These are phyloP conservation scores for Tachina grossa DNA, from an alignment of 2,888 invertebrate species.

Conservation along the genomic window DNA sequence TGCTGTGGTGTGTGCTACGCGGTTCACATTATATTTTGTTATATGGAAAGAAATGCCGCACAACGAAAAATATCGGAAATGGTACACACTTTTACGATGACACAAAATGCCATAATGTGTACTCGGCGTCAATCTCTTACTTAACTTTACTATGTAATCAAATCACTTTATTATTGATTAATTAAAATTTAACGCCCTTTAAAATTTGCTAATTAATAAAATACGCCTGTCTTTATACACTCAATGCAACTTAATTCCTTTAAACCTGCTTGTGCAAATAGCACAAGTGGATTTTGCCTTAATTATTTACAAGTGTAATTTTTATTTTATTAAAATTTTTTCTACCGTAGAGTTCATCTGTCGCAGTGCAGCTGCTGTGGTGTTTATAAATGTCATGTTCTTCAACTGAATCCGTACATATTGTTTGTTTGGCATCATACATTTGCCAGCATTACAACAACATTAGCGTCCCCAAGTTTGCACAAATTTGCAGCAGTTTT, in stretches of 20 bases:
- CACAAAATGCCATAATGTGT: too few relatives aligned
- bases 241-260: not conserved
- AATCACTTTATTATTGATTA: not conserved
- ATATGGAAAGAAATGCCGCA: too few relatives aligned
- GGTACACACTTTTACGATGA: too few relatives aligned
- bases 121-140: too few relatives aligned
- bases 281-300: not conserved
- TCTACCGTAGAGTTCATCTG: not conserved
- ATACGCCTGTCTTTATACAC: not conserved
- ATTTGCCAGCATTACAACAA: constrained; percentile 34
- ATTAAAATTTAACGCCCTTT: not conserved
- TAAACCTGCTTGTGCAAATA: not conserved
- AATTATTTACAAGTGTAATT: constrained; percentile 12
- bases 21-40: too few relatives aligned
- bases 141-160: not conserved
- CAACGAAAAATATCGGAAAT: too few relatives aligned
- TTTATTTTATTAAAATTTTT: not conserved
- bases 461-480: not conserved
- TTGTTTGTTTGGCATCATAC: not conserved
- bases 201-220: constrained; percentile 19
- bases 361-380: not conserved
- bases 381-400: not conserved
- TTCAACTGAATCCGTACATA: not conserved
- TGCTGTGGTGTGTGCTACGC: too few relatives aligned
- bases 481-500: not conserved